These are phyloP conservation scores for Sebastolobus alascanus DNA, from an alignment of 2,797 vertebrate species.

Conservation along the genomic window DNA sequence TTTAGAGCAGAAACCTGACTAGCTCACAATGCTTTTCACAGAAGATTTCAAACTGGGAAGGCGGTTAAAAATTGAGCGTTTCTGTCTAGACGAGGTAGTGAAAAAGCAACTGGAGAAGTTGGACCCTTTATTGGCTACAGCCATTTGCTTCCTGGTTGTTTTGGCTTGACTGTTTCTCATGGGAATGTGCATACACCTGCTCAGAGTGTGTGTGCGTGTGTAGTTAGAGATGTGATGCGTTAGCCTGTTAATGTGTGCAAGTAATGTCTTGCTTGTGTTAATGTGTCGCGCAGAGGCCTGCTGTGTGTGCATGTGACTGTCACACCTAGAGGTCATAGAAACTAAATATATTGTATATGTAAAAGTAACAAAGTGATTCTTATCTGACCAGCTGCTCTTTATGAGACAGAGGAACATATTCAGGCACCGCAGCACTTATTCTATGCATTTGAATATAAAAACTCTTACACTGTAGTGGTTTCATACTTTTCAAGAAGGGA, in stretches of 20 bases:
- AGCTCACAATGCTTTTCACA: constrained; percentile 41
- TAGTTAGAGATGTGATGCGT: background rate
- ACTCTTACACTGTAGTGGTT: background rate
- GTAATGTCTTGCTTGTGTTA: background rate
- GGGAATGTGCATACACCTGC: constrained; percentile 53
- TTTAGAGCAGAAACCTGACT: constrained; percentile 20
- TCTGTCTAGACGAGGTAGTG: constrained; percentile 66
- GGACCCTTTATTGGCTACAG: constrained; percentile 53
- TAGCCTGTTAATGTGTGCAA: background rate
- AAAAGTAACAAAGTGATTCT: background rate
- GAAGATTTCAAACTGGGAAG: constrained; percentile 46
- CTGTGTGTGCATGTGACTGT: background rate
- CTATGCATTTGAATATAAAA: background rate
- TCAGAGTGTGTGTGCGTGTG: constrained; percentile 9
- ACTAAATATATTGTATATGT: background rate
- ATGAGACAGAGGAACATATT: no score
- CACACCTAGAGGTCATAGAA: constrained; percentile 27
- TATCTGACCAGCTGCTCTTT: constrained; percentile 1
- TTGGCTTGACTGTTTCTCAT: constrained; percentile 32
- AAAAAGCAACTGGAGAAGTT: constrained; percentile 55
- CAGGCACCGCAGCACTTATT: background rate
- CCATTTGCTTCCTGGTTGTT: constrained; percentile 66
- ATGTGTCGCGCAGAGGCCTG: background rate
- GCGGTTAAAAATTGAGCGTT: constrained; percentile 32
- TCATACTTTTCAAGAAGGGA: background rate